Conservation (phyloP, 2,797 vertebrate species). For the Pseudopleuronectes americanus region DNA sequence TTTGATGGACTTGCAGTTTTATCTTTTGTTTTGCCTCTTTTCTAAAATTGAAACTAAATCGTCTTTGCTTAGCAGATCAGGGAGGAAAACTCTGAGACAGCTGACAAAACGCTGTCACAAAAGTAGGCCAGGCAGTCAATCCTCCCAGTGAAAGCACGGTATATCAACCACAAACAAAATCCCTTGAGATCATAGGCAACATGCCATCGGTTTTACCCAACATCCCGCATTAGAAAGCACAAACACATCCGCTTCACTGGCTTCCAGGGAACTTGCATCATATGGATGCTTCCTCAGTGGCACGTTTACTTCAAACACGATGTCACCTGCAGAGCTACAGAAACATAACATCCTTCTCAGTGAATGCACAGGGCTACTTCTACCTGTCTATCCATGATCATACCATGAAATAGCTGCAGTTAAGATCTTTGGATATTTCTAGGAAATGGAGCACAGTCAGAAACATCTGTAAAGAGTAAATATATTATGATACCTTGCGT, state of each 20-base stretch:
- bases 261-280: constrained; percentile 10
- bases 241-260: constrained; percentile 9
- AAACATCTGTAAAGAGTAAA: constrained; percentile 35
- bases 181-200: constrained; percentile 40
- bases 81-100: constrained; percentile 32
- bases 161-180: constrained; percentile 29
- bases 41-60: constrained; percentile 17
- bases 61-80: constrained; percentile 27
- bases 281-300: background rate
- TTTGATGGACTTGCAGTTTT: constrained; percentile 2
- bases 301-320: background rate
- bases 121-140: constrained; percentile 60
- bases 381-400: background rate
- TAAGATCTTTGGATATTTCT: background rate
- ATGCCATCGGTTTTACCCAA: constrained; percentile 2
- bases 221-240: constrained; percentile 29
- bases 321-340: background rate
- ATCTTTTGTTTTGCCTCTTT: background rate
- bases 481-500: constrained; percentile 49
- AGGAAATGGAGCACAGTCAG: constrained; percentile 1
- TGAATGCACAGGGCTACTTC: background rate
- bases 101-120: constrained; percentile 31
- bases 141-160: constrained; percentile 38
- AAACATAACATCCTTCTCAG: constrained; percentile 1
- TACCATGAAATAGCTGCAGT: background rate